These are phyloP conservation scores for Lasioglossum malachurum DNA, from an alignment of 2,888 invertebrate genomes.

Conservation along the genomic window DNA sequence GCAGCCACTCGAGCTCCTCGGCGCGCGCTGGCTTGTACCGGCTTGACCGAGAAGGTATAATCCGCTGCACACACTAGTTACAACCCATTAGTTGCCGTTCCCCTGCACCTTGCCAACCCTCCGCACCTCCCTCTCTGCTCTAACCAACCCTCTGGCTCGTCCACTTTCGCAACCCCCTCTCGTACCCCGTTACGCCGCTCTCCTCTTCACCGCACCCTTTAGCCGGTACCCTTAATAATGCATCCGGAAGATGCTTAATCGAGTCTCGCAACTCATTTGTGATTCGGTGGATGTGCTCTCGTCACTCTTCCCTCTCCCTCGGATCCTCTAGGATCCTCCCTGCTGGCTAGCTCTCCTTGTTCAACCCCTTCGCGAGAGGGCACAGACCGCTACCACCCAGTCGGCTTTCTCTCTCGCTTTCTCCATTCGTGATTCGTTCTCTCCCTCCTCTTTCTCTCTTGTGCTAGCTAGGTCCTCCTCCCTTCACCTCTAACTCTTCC, in stretches of 20 bases:
- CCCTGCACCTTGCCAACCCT: conserved; percentile 16
- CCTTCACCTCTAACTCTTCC: not conserved
- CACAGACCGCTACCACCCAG: not conserved
- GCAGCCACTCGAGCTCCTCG: conserved; percentile 44
- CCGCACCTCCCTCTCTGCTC: conserved; percentile 13
- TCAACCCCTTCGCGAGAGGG: conserved; percentile 2
- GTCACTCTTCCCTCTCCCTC: conserved; percentile 42
- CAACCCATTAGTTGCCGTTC: conserved; percentile 70
- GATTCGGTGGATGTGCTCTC: conserved; percentile 68
- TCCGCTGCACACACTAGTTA: conserved; percentile 71
- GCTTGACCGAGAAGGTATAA: conserved; percentile 73
- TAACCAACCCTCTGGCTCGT: conserved; percentile 28
- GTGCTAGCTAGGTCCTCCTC: not conserved
- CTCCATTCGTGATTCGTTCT: not conserved
- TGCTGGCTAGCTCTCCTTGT: not conserved
- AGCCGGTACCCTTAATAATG: conserved; percentile 68
- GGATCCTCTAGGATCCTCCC: not conserved
- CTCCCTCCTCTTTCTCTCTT: not conserved
- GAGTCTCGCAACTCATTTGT: conserved; percentile 73
- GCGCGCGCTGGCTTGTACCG: conserved; percentile 62
- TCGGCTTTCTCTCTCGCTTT: not conserved
- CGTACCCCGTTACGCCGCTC: not conserved
- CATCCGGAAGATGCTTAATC: conserved; percentile 72
- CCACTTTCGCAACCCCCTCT: conserved; percentile 24
- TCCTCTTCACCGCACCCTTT: conserved; percentile 57